A percentile compares a stretch with the other conserved stretches of the same genome.
Conservation (phyloP, 2,797 vertebrate species). For the Petrocephalus schoutedeni region DNA sequence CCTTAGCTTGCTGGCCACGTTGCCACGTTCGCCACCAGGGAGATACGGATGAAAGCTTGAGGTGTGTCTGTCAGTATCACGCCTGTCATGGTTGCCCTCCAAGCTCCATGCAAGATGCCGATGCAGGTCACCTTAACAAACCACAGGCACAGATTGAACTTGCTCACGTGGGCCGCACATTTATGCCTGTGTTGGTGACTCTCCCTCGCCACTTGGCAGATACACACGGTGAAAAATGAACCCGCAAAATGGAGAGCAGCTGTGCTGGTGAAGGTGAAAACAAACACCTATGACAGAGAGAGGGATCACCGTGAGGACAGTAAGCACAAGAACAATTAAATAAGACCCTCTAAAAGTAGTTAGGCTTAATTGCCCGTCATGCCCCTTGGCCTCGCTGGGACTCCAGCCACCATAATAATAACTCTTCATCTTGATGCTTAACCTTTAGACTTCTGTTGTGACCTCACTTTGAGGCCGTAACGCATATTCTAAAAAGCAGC, state of each 20-base stretch:
- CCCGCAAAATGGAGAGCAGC: not conserved
- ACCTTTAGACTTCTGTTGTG: not conserved
- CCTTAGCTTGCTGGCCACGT: not conserved
- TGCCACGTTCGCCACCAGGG: not conserved
- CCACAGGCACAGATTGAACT: not conserved
- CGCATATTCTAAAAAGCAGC: not conserved
- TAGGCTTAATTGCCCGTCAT: conserved; percentile 11
- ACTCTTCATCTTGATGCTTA: not conserved
- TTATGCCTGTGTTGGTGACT: not conserved
- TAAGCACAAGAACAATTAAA: not conserved
- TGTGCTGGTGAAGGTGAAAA: conserved; percentile 14
- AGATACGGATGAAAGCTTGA: not conserved
- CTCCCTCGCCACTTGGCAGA: not conserved
- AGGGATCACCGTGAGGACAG: not conserved
- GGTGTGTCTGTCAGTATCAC: not conserved
- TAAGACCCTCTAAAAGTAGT: not conserved
- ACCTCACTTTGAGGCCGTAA: not conserved
- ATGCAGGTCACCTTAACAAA: not conserved
- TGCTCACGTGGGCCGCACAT: not conserved
- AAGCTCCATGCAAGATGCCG: not conserved
- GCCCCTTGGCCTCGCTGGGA: not conserved
- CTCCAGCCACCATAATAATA: not conserved
- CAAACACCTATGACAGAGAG: not conserved
- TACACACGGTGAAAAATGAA: not conserved
- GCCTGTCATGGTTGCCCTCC: not conserved